A percentile compares a stretch with the other conserved stretches of the same genome.
Conservation (phyloP, 2,888 invertebrate genomes). For the Philaethria dido region DNA sequence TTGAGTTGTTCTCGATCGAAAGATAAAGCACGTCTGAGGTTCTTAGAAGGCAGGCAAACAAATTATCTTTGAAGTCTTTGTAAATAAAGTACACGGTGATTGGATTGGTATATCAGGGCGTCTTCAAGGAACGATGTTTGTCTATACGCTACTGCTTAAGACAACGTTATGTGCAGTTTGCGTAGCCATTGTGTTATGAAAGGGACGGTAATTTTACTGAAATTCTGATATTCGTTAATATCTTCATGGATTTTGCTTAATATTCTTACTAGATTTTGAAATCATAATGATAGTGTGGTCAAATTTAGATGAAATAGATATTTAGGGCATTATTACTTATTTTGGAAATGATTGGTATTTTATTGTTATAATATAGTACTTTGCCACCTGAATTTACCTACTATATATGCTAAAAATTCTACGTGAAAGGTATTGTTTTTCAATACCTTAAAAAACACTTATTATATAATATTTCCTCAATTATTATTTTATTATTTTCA, state of each 20-base stretch:
- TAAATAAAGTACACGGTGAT: constrained; percentile 35
- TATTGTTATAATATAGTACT: no score
- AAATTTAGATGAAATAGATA: no score
- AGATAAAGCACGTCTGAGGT: constrained; percentile 42
- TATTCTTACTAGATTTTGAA: no score
- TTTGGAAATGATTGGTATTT: no score
- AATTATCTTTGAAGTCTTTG: constrained; percentile 41
- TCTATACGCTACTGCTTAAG: background rate
- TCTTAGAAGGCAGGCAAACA: constrained; percentile 30
- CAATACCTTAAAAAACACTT: no score
- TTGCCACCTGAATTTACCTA: no score
- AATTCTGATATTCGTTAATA: background rate
- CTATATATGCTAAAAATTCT: no score
- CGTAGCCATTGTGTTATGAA: background rate
- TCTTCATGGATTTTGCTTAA: background rate
- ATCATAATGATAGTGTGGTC: no score
- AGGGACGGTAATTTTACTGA: background rate
- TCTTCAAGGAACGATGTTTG: constrained; percentile 10
- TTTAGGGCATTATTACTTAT: no score
- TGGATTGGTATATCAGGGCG: constrained; percentile 26
- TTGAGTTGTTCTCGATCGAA: constrained; percentile 37
- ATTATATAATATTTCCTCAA: no score
- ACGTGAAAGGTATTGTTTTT: no score
- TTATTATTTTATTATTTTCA: no score
- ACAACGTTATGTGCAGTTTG: background rate